phyloP scores from a whole-genome alignment of 1,140 invertebrate species.

The Lasaia peninsularis region DNA sequence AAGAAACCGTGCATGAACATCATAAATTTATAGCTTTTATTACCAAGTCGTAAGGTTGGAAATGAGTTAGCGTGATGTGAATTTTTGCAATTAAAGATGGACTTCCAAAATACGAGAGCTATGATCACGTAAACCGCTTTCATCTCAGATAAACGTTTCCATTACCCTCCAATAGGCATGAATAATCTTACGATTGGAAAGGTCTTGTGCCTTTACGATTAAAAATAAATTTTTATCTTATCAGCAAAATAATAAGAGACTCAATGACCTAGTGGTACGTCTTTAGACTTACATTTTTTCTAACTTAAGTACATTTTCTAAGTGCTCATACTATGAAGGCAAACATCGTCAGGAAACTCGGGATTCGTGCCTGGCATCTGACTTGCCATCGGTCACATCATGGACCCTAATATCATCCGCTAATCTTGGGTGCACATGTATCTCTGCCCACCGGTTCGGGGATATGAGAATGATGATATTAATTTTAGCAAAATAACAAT shows the following conservation, averaged over 20 bases:
- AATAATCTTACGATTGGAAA: slow-evolving; percentile 23
- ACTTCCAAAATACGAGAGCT: slow-evolving; percentile 15
- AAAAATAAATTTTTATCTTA: neutral
- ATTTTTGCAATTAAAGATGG: slow-evolving; percentile 5
- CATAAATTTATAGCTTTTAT: neutral
- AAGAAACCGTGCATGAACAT: slow-evolving; percentile 4
- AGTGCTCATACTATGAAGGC: too few species aligned
- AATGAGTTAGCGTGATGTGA: neutral
- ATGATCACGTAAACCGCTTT: slow-evolving; percentile 39
- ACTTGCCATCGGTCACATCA: too few species aligned
- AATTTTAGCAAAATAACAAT: too few species aligned
- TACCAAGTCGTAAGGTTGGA: neutral
- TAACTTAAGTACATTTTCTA: too few species aligned
- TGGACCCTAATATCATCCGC: too few species aligned
- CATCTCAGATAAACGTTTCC: slow-evolving; percentile 32
- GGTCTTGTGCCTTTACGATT: neutral
- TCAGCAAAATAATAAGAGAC: neutral
- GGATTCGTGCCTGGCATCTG: too few species aligned
- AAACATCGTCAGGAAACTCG: too few species aligned
- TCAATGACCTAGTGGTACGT: too few species aligned
- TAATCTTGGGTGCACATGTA: too few species aligned
- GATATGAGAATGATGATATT: too few species aligned
- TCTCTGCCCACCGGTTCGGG: too few species aligned
- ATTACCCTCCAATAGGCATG: slow-evolving; percentile 29
- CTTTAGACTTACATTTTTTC: too few species aligned